Percentiles rank a stretch among this genome's conserved stretches.
Evolutionary conservation across 2,797 vertebrate species (phyloP).

Genomic region (Chelon labrosus): DNA sequence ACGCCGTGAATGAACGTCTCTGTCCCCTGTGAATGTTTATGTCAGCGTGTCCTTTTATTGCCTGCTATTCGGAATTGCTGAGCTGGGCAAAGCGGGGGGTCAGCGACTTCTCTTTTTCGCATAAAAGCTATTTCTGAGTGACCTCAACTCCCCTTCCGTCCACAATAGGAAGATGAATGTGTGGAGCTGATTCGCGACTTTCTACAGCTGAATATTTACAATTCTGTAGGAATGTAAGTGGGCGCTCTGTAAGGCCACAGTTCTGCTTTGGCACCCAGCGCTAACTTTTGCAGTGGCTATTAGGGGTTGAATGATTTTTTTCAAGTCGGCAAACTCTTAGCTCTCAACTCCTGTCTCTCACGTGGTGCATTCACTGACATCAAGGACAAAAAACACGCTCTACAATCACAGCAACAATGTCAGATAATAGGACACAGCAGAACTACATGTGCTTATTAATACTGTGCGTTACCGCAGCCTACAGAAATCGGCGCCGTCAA

Average conservation of each 20-base stretch:
- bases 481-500: no score
- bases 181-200: background rate
- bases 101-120: constrained; percentile 46
- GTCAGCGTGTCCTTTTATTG: constrained; percentile 46
- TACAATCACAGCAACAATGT: no score
- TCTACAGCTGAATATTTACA: background rate
- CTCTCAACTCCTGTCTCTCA: no score
- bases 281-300: background rate
- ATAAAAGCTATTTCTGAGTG: constrained; percentile 33
- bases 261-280: background rate
- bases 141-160: constrained; percentile 11
- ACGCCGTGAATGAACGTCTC: constrained; percentile 25
- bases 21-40: constrained; percentile 27
- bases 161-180: background rate
- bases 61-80: constrained; percentile 37
- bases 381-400: no score
- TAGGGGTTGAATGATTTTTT: no score
- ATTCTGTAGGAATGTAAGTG: background rate
- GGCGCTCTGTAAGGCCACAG: background rate
- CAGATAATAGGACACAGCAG: no score
- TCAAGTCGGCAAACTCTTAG: no score
- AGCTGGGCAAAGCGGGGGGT: constrained; percentile 43
- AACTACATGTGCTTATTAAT: no score
- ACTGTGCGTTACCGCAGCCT: no score
- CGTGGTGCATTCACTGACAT: no score